phyloP scores from a whole-genome alignment of 2,797 vertebrate genomes.

The Calcarius lapponicus region DNA sequence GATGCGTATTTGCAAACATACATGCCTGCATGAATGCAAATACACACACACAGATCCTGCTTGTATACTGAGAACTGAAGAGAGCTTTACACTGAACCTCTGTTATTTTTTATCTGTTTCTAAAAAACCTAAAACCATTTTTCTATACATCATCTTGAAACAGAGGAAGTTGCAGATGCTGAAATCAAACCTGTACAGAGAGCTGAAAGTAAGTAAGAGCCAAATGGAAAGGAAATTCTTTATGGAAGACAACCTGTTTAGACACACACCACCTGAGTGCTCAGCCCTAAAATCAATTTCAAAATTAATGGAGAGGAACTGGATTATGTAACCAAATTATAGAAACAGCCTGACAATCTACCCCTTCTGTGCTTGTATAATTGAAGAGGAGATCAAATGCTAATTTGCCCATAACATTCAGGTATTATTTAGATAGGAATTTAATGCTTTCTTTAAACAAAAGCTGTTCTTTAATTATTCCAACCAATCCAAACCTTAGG shows the following conservation, averaged over 20 bases:
- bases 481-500: conserved; percentile 43
- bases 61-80: not conserved
- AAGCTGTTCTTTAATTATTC: conserved; percentile 65
- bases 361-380: conserved; percentile 15
- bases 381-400: conserved; percentile 64
- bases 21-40: not conserved
- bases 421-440: conserved; percentile 52
- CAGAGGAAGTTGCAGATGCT: not conserved
- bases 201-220: not conserved
- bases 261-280: not conserved
- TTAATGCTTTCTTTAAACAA: conserved; percentile 67
- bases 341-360: conserved; percentile 42
- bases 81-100: not conserved
- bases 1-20: not conserved
- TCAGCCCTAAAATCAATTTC: conserved; percentile 36
- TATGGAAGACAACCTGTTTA: not conserved
- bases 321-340: conserved; percentile 57
- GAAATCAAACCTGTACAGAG: not conserved
- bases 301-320: conserved; percentile 61
- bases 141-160: not conserved
- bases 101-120: not conserved
- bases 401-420: conserved; percentile 54
- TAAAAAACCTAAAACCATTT: not conserved
- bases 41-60: not conserved
- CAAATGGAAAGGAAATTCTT: not conserved